Base-by-base conservation (phyloP, 1,140 invertebrate species). In the Branchinecta lindahli region DNA sequence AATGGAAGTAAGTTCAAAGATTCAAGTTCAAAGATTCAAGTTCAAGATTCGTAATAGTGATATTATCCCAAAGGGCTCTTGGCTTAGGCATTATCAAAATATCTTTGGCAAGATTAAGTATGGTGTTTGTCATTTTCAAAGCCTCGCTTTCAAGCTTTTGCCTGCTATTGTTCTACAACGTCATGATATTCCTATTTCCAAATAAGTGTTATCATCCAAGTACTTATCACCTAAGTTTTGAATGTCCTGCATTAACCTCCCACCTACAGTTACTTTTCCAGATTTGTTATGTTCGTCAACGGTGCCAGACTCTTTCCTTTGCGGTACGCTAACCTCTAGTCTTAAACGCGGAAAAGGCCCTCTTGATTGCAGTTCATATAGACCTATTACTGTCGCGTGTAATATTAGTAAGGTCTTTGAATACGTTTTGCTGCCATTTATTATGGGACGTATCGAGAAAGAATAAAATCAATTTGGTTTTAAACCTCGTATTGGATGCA, bases 351-450 rank as follows among this genome's bases (percentile, higher is more conserved):
- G 52, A 61, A 61, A 20, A 61, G 6, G 6, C 52, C 52, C 52
- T 61, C 18, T 61, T 61, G 18, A 61, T n/a, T 52, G 47, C 47
- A 61, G 52, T 61, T 61, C 52, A 61, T 61, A 61, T 61, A 61
- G 52, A 61, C 52, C 52, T 20, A 61, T 61, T 20, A 61, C 52
- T 61, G 52, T 61, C 18, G 52, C 52, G 4, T 61, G 52, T 20
- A 61, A 61, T 61, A 61, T 61, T 61, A 61, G 52, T 61, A 61
- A 61, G 52, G 18, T 61, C 1, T 61, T 61, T 61, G 52, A 20
- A 61, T 61, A 61, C 6, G 18, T 61, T 61, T 20, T 61, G 52
- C 52, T 61, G 2, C 52, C 52, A 61, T 61, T 15, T 61, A 61
- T 61, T 61, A 52, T 61, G 12, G 52, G 6, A 6, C 52, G 52